Evolutionary conservation across 2,113 vertebrate genomes (phyloP).

Genomic region (Lycaon pictus): DNA sequence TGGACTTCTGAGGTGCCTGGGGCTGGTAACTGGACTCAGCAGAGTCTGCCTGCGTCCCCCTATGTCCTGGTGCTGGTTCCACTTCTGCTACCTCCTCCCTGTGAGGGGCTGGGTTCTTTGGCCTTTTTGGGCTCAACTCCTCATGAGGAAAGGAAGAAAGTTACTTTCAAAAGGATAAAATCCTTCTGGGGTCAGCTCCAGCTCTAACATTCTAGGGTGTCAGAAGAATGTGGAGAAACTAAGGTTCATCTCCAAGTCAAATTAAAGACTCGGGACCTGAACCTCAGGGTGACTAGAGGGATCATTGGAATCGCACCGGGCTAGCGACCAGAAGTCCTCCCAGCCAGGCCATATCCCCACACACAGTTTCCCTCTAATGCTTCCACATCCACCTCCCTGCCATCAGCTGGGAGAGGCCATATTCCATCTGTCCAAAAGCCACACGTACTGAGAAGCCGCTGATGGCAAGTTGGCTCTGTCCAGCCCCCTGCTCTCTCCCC

Average conservation of each 20-base stretch:
- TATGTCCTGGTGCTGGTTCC: background rate
- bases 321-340: background rate
- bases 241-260: background rate
- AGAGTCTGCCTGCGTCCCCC: background rate
- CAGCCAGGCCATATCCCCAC: background rate
- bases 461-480: background rate
- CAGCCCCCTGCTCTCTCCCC: background rate
- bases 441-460: background rate
- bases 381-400: background rate
- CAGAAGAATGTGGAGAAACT: background rate
- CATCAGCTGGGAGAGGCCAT: too few relatives aligned
- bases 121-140: background rate
- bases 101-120: background rate
- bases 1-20: background rate
- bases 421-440: background rate
- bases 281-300: background rate
- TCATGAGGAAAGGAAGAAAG: background rate
- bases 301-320: background rate
- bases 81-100: background rate
- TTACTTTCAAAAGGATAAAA: background rate
- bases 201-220: background rate
- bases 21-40: background rate
- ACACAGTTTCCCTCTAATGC: background rate
- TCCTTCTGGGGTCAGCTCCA: background rate
- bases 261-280: background rate